phyloP scores from a whole-genome alignment of 2,797 vertebrate species.

The Alauda arvensis region DNA sequence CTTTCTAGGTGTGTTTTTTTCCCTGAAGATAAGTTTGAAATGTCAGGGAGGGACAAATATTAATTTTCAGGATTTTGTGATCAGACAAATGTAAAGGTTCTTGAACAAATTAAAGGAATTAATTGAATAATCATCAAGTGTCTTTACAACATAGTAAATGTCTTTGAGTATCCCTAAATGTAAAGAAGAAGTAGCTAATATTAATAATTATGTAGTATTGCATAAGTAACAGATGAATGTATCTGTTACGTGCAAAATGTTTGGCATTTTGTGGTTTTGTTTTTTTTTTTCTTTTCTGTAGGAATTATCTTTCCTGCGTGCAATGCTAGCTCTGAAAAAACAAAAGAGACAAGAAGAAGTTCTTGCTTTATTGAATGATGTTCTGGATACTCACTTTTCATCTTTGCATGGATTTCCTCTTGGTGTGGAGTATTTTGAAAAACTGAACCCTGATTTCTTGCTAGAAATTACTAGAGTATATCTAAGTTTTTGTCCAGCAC shows the following conservation, averaged over 20 bases:
- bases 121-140: not conserved
- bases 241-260: not conserved
- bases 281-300: slow-evolving; percentile 46
- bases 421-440: slow-evolving; percentile 92
- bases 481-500: slow-evolving; percentile 85
- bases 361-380: slow-evolving; percentile 85
- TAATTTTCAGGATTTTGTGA: not conserved
- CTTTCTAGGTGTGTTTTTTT: not conserved
- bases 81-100: not conserved
- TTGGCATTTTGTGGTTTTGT: not conserved
- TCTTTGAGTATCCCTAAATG: not conserved
- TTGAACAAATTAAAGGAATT: not conserved
- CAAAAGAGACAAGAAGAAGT: slow-evolving; percentile 80
- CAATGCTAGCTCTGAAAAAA: slow-evolving; percentile 85
- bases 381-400: slow-evolving; percentile 90
- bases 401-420: slow-evolving; percentile 87
- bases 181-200: not conserved
- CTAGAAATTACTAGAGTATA: slow-evolving; percentile 89
- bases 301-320: slow-evolving; percentile 88
- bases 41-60: not conserved
- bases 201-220: not conserved
- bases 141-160: not conserved
- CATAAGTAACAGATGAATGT: not conserved
- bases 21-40: not conserved
- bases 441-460: slow-evolving; percentile 94